Base-by-base conservation (phyloP, 2,888 invertebrate genomes). In the Smittia sp. region DNA sequence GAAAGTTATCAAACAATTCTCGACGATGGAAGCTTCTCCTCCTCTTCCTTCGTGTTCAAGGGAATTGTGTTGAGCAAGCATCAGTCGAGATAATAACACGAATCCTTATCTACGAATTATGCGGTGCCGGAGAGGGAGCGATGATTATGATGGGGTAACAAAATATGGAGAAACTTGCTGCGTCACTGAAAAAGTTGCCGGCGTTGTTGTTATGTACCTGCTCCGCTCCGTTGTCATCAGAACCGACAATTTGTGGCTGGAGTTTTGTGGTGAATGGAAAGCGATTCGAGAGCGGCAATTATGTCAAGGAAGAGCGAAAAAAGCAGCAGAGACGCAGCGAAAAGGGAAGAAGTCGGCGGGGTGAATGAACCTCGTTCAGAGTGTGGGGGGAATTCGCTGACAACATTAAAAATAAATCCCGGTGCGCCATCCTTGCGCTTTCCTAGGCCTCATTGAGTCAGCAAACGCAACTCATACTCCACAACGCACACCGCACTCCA, bases 1-100 rank as follows among this genome's bases (percentile, higher is more conserved):
- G 69, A 69, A 69, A 41, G 54, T 69, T 69, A 52, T n/a, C 27
- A 68, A 39, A 41, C 22, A 1, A 38, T 46, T 46, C 15, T 46
- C 46, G 11, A 46, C 46, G 46, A 46, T 11, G 46, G 46, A 46
- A 46, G 15, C 3, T 46, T 32, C 32, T 32, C 32, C 9, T 9
- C 32, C 9, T 32, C 32, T 11, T 11, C 46, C 3, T 2, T 46
- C 46, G 15, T 11, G 46, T 46, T n/a, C 11, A n/a, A 32, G 32
- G 15, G 11, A 46, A 46, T 3, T 46, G 11, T 46, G 46, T 46
- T 46, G 15, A 46, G 46, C 46, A 38, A 38, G 11, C 38, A 38
- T 38, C 38, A 46, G 46, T 46, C 15, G 46, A 46, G 46, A 46
- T 46, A 46, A 46, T 46, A 46, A 46, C 46, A 46, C n/a, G 46